Evolutionary conservation across 2,113 vertebrate species (phyloP).

Genomic region (Menura novaehollandiae): DNA sequence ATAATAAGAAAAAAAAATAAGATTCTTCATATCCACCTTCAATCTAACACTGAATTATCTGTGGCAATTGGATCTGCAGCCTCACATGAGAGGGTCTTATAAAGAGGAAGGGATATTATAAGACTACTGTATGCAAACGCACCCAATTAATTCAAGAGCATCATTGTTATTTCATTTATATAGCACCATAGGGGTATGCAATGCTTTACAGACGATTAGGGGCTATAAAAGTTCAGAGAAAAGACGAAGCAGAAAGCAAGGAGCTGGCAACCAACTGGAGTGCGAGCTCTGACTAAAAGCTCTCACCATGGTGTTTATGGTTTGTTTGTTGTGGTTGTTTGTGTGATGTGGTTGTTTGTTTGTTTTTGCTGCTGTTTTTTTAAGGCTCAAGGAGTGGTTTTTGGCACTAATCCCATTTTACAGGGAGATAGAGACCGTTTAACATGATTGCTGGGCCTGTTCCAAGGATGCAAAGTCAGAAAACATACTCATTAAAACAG

Average conservation of each 20-base stretch:
- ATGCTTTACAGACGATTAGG: slow-evolving; percentile 52
- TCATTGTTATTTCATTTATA: slow-evolving; percentile 55
- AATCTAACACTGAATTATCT: slow-evolving; percentile 28
- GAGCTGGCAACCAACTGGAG: slow-evolving; percentile 20
- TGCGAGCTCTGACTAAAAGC: background rate
- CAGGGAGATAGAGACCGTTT: background rate
- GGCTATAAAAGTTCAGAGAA: slow-evolving; percentile 55
- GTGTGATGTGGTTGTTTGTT: background rate
- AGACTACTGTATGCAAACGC: slow-evolving; percentile 15
- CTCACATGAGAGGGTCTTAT: background rate
- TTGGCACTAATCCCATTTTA: background rate
- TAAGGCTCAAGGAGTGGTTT: slow-evolving; percentile 19
- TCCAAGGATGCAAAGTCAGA: slow-evolving; percentile 36
- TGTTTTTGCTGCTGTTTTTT: background rate
- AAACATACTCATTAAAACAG: slow-evolving; percentile 25
- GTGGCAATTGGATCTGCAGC: slow-evolving; percentile 11
- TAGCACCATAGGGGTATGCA: slow-evolving; percentile 32
- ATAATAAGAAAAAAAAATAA: slow-evolving; percentile 10
- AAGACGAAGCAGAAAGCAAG: slow-evolving; percentile 38
- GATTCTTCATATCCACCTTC: background rate
- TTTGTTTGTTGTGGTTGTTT: slow-evolving; percentile 22
- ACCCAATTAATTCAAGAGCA: slow-evolving; percentile 59
- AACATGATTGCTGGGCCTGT: slow-evolving; percentile 22
- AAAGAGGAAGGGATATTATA: background rate
- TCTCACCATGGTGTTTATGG: slow-evolving; percentile 3